Conservation (phyloP, 2,797 vertebrate species). For the Enteromius fasciolatus region DNA sequence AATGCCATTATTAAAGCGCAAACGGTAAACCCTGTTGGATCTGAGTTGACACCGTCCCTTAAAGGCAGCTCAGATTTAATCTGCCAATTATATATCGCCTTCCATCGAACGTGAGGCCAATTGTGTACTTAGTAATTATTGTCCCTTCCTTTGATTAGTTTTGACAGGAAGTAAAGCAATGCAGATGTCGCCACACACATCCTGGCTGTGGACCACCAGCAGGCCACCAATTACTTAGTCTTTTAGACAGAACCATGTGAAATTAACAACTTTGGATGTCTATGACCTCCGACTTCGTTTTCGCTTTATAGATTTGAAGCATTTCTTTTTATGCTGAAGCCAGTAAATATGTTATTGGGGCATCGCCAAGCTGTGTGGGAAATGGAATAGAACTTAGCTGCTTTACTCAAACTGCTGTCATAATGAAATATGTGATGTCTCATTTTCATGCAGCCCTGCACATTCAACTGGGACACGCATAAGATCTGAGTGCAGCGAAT, state of each 20-base stretch:
- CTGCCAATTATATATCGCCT: not conserved
- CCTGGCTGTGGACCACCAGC: not conserved
- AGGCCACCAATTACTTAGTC: not conserved
- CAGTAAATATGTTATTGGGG: constrained; percentile 63
- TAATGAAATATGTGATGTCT: constrained; percentile 48
- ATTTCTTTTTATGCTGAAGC: constrained; percentile 70
- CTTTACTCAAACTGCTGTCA: constrained; percentile 39
- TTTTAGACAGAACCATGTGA: constrained; percentile 14
- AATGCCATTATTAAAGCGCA: constrained; percentile 37
- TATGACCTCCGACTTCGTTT: constrained; percentile 51
- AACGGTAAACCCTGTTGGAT: constrained; percentile 30
- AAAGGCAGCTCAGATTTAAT: constrained; percentile 10
- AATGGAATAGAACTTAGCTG: constrained; percentile 58
- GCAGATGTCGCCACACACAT: not conserved
- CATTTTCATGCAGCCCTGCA: constrained; percentile 38
- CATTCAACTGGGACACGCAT: constrained; percentile 15
- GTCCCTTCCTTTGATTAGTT: constrained; percentile 4
- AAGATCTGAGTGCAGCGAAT: constrained; percentile 12
- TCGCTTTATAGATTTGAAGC: constrained; percentile 63
- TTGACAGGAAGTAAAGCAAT: constrained; percentile 9
- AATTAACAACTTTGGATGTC: constrained; percentile 46
- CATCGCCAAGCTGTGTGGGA: constrained; percentile 61
- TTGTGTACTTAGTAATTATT: constrained; percentile 35
- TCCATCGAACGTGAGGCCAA: not conserved
- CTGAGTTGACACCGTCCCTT: constrained; percentile 18